Evolutionary conservation across 30 jellyfish, hydroid and myxozoan species (phyloP).

Genomic region (Clytia hemisphaerica): DNA sequence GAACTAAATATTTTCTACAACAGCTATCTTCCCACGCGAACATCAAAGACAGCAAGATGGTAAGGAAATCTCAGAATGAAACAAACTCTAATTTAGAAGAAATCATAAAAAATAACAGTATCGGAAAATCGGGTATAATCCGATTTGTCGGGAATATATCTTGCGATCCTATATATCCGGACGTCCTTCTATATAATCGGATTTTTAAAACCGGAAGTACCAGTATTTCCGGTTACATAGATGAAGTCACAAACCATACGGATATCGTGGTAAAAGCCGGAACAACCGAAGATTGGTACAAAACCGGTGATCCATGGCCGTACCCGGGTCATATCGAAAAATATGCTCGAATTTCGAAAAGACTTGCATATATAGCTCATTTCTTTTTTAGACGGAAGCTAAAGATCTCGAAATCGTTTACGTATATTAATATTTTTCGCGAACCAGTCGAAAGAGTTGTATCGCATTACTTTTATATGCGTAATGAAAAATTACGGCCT

Average conservation of each 20-base stretch:
- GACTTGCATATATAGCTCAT: slow-evolving; percentile 53
- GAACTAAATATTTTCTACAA: no score
- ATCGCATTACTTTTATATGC: slow-evolving; percentile 75
- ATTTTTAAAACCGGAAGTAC: slow-evolving; percentile 88
- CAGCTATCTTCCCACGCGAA: no score
- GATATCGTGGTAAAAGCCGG: slow-evolving; percentile 24
- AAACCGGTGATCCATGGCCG: slow-evolving; percentile 75
- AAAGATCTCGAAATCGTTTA: slow-evolving; percentile 28
- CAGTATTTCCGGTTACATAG: slow-evolving; percentile 40
- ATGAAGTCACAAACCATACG: slow-evolving; percentile 12
- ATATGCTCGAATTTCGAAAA: slow-evolving; percentile 12
- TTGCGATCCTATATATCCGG: slow-evolving; percentile 54
- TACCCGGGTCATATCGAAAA: slow-evolving; percentile 69
- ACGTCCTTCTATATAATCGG: slow-evolving; percentile 57
- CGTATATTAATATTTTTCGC: slow-evolving; percentile 74
- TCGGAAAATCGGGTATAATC: no score
- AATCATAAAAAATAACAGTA: no score
- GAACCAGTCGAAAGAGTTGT: slow-evolving; percentile 71
- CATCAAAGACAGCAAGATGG: no score
- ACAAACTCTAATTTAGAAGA: no score
- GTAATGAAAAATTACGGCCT: slow-evolving; percentile 48
- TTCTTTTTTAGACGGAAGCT: slow-evolving; percentile 53
- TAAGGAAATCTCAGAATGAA: no score
- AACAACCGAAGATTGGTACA: slow-evolving; percentile 92
- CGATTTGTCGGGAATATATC: slow-evolving; percentile 31